These are phyloP conservation scores for Tapirus terrestris DNA, from an alignment of 2,113 vertebrate genomes.

Conservation along the genomic window DNA sequence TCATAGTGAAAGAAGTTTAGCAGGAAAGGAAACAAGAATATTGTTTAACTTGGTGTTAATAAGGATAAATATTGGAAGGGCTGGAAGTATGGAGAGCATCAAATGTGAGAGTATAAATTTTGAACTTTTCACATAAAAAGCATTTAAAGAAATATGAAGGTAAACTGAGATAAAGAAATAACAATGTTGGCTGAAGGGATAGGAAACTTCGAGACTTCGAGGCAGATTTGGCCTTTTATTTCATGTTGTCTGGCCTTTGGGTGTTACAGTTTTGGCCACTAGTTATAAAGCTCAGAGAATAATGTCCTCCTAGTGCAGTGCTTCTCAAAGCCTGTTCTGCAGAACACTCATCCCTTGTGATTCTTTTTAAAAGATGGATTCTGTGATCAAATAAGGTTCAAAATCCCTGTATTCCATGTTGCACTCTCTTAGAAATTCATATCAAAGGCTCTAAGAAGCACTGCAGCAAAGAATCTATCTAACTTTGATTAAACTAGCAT, in stretches of 20 bases:
- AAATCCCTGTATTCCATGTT: neutral
- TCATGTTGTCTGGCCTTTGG: neutral
- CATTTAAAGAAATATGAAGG: neutral
- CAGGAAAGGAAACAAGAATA: slow-evolving; percentile 36
- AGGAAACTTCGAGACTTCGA: neutral
- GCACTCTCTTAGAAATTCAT: neutral
- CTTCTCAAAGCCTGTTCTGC: neutral
- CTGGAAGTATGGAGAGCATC: neutral
- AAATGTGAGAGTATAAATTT: slow-evolving; percentile 40
- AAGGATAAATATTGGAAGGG: neutral
- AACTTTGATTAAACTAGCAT: slow-evolving; percentile 37
- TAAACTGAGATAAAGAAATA: slow-evolving; percentile 27
- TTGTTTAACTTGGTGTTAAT: neutral
- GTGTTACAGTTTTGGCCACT: neutral
- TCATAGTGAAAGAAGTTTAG: neutral
- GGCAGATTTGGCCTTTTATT: neutral
- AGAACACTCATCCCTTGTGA: neutral
- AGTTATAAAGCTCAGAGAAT: neutral
- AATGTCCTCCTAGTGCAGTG: neutral
- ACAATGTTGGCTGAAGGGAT: neutral
- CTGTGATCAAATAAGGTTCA: slow-evolving; percentile 12
- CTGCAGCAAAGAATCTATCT: neutral
- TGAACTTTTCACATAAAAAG: slow-evolving; percentile 23
- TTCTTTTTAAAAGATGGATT: slow-evolving; percentile 42
- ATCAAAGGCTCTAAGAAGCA: neutral